Percentiles rank a stretch among this genome's conserved stretches.
These are phyloP conservation scores for Leistus spinibarbis DNA, from an alignment of 2,888 invertebrate species.

Conservation along the genomic window DNA sequence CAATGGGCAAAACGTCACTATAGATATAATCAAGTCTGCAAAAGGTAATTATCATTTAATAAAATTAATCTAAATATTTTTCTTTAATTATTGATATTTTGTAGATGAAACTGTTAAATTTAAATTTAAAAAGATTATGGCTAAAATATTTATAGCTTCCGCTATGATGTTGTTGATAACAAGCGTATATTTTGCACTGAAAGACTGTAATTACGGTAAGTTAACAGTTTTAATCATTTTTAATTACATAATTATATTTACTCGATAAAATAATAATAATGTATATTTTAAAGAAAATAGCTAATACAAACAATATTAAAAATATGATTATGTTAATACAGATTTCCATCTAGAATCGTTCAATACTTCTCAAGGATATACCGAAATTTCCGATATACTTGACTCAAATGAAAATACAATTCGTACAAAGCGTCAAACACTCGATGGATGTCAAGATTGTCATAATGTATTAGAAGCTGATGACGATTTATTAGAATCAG, in stretches of 20 bases:
- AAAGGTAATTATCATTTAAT: background rate
- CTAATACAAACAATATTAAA: too few species aligned
- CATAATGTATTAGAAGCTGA: background rate
- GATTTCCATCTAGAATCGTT: background rate
- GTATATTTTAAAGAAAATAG: too few species aligned
- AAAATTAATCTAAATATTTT: background rate
- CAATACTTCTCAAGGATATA: background rate
- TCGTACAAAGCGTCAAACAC: constrained; percentile 15
- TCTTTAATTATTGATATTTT: background rate
- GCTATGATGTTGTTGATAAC: background rate
- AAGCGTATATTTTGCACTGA: background rate
- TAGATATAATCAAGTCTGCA: background rate
- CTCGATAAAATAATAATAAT: background rate
- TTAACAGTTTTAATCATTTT: background rate
- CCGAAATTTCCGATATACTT: background rate
- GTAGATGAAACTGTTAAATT: background rate
- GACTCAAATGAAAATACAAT: background rate
- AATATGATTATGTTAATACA: background rate
- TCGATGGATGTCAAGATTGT: constrained; percentile 15
- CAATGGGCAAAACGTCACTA: background rate
- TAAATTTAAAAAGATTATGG: background rate
- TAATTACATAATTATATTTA: background rate
- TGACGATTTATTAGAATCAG: background rate
- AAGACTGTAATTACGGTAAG: background rate
- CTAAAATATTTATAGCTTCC: background rate